Evolutionary conservation across 2,113 vertebrate genomes (phyloP).

Genomic region (Aspidoscelis tigris): DNA sequence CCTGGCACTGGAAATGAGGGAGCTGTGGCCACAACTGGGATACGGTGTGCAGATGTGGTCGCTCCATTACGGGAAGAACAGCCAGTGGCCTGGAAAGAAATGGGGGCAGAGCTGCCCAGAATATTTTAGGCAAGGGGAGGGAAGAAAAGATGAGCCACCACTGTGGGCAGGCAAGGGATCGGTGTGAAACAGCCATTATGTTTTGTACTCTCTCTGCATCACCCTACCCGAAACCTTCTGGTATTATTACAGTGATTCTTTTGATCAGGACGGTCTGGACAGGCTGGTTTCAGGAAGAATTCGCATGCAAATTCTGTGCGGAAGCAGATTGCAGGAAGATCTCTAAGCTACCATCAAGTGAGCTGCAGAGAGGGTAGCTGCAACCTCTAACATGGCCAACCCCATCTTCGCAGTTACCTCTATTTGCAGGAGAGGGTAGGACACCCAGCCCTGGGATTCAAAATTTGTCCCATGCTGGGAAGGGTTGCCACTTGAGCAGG

Average conservation of each 20-base stretch:
- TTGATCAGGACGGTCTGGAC: too few species aligned
- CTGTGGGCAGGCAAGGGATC: not conserved
- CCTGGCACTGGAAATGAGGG: constrained; percentile 31
- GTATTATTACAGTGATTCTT: not conserved
- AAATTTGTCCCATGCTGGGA: too few species aligned
- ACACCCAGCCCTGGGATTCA: too few species aligned
- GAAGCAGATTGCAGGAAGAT: not conserved
- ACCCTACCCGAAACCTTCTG: too few species aligned
- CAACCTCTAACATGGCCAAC: not conserved
- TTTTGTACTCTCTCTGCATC: too few species aligned
- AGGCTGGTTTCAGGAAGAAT: not conserved
- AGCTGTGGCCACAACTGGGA: constrained; percentile 51
- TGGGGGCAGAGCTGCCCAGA: constrained; percentile 8
- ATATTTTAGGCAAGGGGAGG: not conserved
- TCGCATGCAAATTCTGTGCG: not conserved
- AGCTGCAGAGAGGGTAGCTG: not conserved
- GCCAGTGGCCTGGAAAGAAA: constrained; percentile 25
- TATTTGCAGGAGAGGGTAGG: too few species aligned
- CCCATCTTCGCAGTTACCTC: too few species aligned
- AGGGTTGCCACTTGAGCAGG: too few species aligned
- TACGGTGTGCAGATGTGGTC: constrained; percentile 40
- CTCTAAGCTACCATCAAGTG: not conserved
- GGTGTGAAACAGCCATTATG: not conserved
- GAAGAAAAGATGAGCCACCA: not conserved
- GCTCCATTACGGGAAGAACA: constrained; percentile 57